Evolutionary conservation across 1,140 invertebrate species (phyloP), one percentile per base, ranked within the genome.

Genomic region (Caenorhabditis brenneri): DNA sequence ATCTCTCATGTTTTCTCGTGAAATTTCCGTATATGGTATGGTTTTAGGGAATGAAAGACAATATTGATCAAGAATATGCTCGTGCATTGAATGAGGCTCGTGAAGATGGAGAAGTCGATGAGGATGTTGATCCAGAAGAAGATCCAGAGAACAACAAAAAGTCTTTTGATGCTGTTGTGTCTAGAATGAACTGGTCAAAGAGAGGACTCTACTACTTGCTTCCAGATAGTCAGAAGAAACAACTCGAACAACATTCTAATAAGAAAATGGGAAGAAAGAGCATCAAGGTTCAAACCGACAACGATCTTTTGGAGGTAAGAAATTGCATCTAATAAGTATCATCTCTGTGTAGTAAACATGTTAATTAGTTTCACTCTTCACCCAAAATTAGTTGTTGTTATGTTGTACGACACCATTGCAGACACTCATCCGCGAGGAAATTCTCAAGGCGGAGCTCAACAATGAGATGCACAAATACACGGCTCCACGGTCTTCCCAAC

Each of bases 51-150:
- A 82, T 85, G 79, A 65, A 85, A 81, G 80, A 39, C 12, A 81
- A 85, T 51, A 85, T 85, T 22, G 84, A 85, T 79, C 42, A 79
- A 46, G 84, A 85, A 58, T 85, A 85, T 39, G 53, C 82, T 58
- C 36, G 24, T 46, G 84, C 84, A 3, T 39, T 85, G 27, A 80
- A 82, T 22, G 84, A 85, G 27, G 84, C 84, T 9, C 36, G 48
- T 6, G 84, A 85, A 39, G 84, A 85, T 12, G 84, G 84, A 74
- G 79, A 85, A 48, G 42, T 81, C 22, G 60, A 49, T 51, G 79
- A 80, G 12, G 19, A 51, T 29, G 79, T 36, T 5, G 79, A 80
- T n/a, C 79, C 48, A 39, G 79, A 65, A 16, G 27, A 65, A 83
- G 39, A 53, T 83, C 24, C 42, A 12, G 58, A 83, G 29, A 58